Base-by-base conservation (phyloP, 2,888 invertebrate genomes). In the Ennomos fuscantarius region DNA sequence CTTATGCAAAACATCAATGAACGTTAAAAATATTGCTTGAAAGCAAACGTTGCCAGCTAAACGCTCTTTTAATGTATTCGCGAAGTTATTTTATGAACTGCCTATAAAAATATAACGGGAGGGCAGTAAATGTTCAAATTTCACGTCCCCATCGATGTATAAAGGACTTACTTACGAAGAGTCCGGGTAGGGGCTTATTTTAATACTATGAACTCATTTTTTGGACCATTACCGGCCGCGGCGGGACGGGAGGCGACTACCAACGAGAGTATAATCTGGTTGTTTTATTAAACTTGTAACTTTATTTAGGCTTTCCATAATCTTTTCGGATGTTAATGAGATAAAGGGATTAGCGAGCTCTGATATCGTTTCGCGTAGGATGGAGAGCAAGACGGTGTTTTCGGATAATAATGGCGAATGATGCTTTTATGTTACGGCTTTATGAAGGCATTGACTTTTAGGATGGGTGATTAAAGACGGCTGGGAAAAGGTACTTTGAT, bases 81-180 rank as follows among this genome's bases (percentile, higher is more conserved):
- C 73, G 68, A 89, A 87, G 85, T 87, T 86, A 84, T 86, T 89
- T 89, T 86, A 89, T 84, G 84, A 81, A 81, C 79, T 80, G 78
- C 81, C 86, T 82, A 87, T 89, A 89, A 90, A 90, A 91, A 87
- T 85, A 85, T 87, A 85, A 88, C 82, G 78, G 40, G 44, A 80
- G 60, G 69, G 68, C 79, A 82, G 81, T 88, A 86, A 88, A 87
- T 82, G 84, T 82, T 82, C 78, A 86, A 88, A 81, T 84, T 85
- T 77, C 73, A 76, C 79, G 66, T 72, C 72, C 55, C 77, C 82
- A 86, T 87, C 82, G 83, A 87, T 86, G 81, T 81, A 78, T 80
- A 77, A 75, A 73, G 70, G 69, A 68, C 71, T 73, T 68, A 71
- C 54, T 64, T 68, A 66, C 66, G 63, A 67, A 55, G 66, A 74